Base-by-base conservation (phyloP, 2,113 vertebrate genomes). In the Phylloscopus trochiloides region DNA sequence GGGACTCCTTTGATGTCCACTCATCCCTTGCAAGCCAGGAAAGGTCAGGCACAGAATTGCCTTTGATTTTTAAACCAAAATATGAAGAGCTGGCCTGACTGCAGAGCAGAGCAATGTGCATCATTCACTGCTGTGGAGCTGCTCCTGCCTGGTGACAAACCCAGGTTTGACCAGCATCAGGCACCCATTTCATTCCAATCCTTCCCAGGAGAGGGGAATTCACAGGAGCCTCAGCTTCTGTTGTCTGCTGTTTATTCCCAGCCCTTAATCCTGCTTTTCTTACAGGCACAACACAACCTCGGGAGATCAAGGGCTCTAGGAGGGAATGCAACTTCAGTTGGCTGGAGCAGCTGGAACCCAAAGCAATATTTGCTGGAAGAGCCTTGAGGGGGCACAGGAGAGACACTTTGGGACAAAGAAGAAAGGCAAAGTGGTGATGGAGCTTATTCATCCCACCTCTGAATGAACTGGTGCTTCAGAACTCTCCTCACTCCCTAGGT, bases 1-100 rank as follows among this genome's bases (percentile, higher is more conserved):
- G 76, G 76, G 79, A 73, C 59, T 83, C 71, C 75, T 96, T 95
- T 86, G 89, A 89, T 92, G 83, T 94, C 93, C 91, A 83, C 93
- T 88, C 59, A 86, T 91, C 86, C 79, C 59, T 80, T 86, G 66
- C 72, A 66, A 88, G 89, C 83, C 86, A 52, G 58, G 81, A 50
- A 83, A 92, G 93, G 83, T 92, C 83, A 92, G 76, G 63, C 79
- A 77, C 67, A 73, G 79, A 91, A 66, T n/a, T 68, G 43, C 66
- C 71, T 96, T 95, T 88, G 89, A 66, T 86, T 94, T 96, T 86
- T 52, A 73, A 79, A 82, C 65, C 88, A 57, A 55, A 55, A 48
- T 65, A 10, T 2, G 51, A 80, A 73, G 73, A 82, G 70, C 70
- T 93, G 84, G 74, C 72, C 55, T 71, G 65, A 45, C 57, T 61